These are phyloP conservation scores for Neodon shergylaensis DNA, from an alignment of 2,113 vertebrate genomes.

Conservation along the genomic window DNA sequence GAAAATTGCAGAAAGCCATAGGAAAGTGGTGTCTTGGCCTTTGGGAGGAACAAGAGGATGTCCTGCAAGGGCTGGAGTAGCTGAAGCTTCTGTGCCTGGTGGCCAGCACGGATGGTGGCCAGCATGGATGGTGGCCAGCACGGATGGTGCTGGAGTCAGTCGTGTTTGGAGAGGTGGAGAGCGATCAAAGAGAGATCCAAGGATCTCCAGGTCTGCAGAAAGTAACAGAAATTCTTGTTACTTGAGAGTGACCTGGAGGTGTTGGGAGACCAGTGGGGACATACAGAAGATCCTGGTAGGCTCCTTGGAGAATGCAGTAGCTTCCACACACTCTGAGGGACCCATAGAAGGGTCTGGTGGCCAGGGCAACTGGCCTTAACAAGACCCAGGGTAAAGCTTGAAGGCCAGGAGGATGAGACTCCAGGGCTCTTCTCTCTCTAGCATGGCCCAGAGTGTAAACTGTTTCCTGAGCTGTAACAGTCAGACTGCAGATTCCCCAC, in stretches of 20 bases:
- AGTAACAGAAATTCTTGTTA: background rate
- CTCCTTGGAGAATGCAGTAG: background rate
- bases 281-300: background rate
- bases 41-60: conserved; percentile 80
- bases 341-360: background rate
- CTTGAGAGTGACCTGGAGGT: background rate
- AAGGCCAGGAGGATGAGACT: background rate
- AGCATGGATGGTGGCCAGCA: conserved; percentile 75
- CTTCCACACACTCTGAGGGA: too few species aligned
- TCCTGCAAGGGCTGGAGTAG: conserved; percentile 82
- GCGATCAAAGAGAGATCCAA: background rate
- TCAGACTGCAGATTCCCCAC: conserved; percentile 87
- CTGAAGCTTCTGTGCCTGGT: conserved; percentile 82
- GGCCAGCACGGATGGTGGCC: conserved; percentile 85
- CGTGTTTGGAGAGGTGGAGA: conserved; percentile 59
- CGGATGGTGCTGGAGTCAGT: conserved; percentile 90
- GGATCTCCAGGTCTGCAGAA: background rate
- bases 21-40: conserved; percentile 80
- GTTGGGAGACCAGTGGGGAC: background rate
- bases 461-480: conserved; percentile 88
- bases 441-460: conserved; percentile 85
- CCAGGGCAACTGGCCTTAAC: background rate
- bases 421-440: background rate
- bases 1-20: conserved; percentile 78
- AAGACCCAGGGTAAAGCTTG: background rate